phyloP scores from a whole-genome alignment of 2,888 invertebrate species.

The Parascotia fuliginaria region DNA sequence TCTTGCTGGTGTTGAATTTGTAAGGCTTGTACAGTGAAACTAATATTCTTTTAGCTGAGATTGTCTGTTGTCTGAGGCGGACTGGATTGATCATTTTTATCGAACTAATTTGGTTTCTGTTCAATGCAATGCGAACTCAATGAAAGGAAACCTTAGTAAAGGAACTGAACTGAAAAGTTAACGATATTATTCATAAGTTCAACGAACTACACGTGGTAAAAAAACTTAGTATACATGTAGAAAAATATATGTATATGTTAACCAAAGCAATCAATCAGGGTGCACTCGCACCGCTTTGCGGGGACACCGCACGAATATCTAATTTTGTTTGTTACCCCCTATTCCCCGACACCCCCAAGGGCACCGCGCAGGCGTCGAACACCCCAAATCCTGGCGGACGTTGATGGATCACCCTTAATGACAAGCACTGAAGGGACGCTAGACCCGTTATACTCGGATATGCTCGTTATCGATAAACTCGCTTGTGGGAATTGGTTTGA shows the following conservation, averaged over 20 bases:
- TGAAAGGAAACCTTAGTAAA: not conserved
- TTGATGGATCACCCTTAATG: slow-evolving; percentile 86
- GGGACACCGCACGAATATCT: slow-evolving; percentile 84
- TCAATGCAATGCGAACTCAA: no score
- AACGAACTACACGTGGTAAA: slow-evolving; percentile 5
- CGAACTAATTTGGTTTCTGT: not conserved
- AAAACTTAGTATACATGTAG: slow-evolving; percentile 20
- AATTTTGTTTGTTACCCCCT: slow-evolving; percentile 79
- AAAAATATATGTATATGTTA: slow-evolving; percentile 44
- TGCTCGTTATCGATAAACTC: slow-evolving; percentile 52
- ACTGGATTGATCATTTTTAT: not conserved
- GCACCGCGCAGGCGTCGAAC: slow-evolving; percentile 75
- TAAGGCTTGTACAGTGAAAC: slow-evolving; percentile 23
- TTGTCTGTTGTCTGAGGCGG: not conserved
- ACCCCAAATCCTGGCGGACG: slow-evolving; percentile 84
- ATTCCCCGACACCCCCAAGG: slow-evolving; percentile 40
- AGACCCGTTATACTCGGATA: slow-evolving; percentile 58
- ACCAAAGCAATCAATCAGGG: slow-evolving; percentile 78
- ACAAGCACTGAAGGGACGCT: slow-evolving; percentile 80
- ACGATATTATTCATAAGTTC: slow-evolving; percentile 1
- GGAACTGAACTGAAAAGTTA: not conserved
- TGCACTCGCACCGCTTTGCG: slow-evolving; percentile 75
- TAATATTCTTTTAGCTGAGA: slow-evolving; percentile 26
- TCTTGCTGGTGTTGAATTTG: slow-evolving; percentile 17
- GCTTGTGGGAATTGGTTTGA: slow-evolving; percentile 58